Evolutionary conservation across 2,797 vertebrate genomes (phyloP).

Genomic region (Geotrypetes seraphini): DNA sequence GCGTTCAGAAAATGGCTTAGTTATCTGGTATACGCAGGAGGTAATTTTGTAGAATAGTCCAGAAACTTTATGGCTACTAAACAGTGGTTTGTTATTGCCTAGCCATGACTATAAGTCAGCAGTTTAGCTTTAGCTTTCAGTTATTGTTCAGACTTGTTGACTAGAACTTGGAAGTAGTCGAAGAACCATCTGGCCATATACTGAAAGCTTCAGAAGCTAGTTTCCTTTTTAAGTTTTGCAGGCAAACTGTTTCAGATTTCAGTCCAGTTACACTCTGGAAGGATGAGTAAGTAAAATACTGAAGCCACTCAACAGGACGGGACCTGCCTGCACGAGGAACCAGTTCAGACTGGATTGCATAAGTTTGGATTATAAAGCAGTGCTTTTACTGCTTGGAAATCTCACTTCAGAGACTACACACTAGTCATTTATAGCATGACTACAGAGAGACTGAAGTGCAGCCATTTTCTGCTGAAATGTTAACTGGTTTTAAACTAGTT

Average conservation of each 20-base stretch:
- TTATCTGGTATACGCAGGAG: too few relatives aligned
- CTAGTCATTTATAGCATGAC: too few relatives aligned
- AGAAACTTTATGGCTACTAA: conserved; percentile 40
- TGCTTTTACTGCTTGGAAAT: conserved; percentile 12
- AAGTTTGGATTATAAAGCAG: conserved; percentile 9
- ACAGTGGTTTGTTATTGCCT: conserved; percentile 37
- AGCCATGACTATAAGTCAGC: conserved; percentile 30
- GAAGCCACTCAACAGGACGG: conserved; percentile 14
- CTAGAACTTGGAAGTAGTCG: conserved; percentile 35
- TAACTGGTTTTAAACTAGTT: conserved; percentile 16
- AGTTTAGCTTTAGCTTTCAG: conserved; percentile 30
- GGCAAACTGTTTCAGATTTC: conserved; percentile 25
- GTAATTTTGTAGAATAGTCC: conserved; percentile 37
- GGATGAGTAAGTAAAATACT: conserved; percentile 16
- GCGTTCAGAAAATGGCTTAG: too few relatives aligned
- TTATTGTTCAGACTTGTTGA: conserved; percentile 46
- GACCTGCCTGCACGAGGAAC: too few relatives aligned
- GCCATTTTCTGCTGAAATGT: conserved; percentile 10
- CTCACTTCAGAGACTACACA: conserved; percentile 19
- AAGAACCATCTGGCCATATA: conserved; percentile 18
- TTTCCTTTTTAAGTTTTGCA: conserved; percentile 18
- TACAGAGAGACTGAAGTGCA: conserved; percentile 9
- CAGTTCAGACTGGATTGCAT: conserved; percentile 19
- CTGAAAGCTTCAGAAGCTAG: conserved; percentile 20
- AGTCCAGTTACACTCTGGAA: conserved; percentile 10